phyloP scores from a whole-genome alignment of 1,140 invertebrate species.

The Hyposmocoma kahamanoa region DNA sequence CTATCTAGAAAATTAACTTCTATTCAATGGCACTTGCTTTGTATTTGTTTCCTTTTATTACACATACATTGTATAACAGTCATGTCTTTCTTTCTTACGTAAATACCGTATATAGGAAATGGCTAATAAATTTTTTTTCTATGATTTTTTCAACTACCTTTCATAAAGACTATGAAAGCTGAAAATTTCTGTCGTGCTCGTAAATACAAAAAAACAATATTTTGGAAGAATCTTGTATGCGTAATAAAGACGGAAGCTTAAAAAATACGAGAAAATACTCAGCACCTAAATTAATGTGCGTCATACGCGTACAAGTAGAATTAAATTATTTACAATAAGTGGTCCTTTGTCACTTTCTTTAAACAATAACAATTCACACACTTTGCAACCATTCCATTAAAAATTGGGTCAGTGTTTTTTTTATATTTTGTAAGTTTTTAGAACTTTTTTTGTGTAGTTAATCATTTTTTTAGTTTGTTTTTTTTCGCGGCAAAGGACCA shows the following conservation, averaged over 20 bases:
- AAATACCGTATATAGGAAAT: not conserved
- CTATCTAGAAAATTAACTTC: constrained; percentile 42
- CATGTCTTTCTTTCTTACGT: not conserved
- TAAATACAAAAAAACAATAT: too few relatives aligned
- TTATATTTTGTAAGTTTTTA: constrained; percentile 19
- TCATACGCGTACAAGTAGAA: constrained; percentile 34
- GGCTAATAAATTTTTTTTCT: not conserved
- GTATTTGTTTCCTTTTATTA: not conserved
- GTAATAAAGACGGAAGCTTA: not conserved
- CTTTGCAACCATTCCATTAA: constrained; percentile 39
- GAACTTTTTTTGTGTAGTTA: constrained; percentile 15
- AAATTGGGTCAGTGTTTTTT: constrained; percentile 24
- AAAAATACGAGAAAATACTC: constrained; percentile 20
- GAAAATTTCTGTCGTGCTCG: constrained; percentile 3
- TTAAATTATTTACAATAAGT: constrained; percentile 36
- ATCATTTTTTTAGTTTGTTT: constrained; percentile 21
- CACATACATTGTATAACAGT: not conserved
- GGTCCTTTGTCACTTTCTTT: constrained; percentile 31
- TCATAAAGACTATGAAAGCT: not conserved
- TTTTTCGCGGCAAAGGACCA: constrained; percentile 29
- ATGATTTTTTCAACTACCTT: not conserved
- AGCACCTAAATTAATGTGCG: constrained; percentile 34
- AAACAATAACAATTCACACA: constrained; percentile 16
- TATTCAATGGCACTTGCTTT: constrained; percentile 44
- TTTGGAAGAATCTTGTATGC: not conserved